These are phyloP conservation scores for Cataglyphis albicans DNA, from an alignment of 2,888 invertebrate genomes.

Conservation along the genomic window DNA sequence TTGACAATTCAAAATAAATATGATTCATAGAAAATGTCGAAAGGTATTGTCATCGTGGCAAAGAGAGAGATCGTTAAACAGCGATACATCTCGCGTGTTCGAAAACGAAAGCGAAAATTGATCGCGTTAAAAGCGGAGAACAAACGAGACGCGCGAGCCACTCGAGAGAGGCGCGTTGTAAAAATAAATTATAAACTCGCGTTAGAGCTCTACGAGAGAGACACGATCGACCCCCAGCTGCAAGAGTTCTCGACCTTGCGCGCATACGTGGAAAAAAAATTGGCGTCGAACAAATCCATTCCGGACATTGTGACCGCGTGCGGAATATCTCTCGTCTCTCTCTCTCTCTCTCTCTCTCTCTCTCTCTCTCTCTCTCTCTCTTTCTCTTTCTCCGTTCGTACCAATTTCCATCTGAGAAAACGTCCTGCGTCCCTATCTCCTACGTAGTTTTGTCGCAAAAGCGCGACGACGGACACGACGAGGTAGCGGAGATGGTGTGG, in stretches of 20 bases:
- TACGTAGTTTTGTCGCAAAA: slow-evolving; percentile 57
- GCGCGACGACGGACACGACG: slow-evolving; percentile 79
- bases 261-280: slow-evolving; percentile 15
- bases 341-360: neutral
- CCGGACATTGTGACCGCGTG: neutral
- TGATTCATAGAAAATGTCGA: neutral
- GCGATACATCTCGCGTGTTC: neutral
- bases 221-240: slow-evolving; percentile 7
- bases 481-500: slow-evolving; percentile 48
- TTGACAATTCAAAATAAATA: neutral
- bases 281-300: neutral
- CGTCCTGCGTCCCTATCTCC: slow-evolving; percentile 61
- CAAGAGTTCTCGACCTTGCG: slow-evolving; percentile 8
- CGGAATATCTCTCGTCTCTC: neutral
- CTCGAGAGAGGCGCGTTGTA: slow-evolving; percentile 15
- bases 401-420: slow-evolving; percentile 76
- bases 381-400: slow-evolving; percentile 56
- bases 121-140: slow-evolving; percentile 1
- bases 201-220: slow-evolving; percentile 21
- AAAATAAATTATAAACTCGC: slow-evolving; percentile 44
- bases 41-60: neutral
- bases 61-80: neutral
- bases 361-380: neutral
- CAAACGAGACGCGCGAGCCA: slow-evolving; percentile 7
- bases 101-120: neutral